Percentiles rank a stretch among this genome's conserved stretches.
Evolutionary conservation across 2,888 invertebrate genomes (phyloP).

Genomic region (Mantis religiosa): DNA sequence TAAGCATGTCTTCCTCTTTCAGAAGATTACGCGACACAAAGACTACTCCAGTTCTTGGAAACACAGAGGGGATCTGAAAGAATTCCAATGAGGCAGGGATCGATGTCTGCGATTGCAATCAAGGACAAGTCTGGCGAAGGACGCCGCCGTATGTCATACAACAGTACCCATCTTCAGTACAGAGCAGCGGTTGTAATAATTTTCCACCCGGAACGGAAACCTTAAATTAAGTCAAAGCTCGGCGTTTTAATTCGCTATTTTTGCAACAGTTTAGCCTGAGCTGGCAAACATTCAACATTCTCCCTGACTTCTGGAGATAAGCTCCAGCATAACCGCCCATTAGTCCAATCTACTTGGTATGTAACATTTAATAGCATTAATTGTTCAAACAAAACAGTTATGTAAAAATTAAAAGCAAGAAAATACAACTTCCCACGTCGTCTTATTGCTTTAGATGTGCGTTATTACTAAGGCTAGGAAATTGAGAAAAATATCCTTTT

Average conservation of each 20-base stretch:
- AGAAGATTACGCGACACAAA: not conserved
- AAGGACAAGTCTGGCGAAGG: not conserved
- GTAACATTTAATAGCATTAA: too few species aligned
- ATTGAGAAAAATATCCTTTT: too few species aligned
- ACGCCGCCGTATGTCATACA: not conserved
- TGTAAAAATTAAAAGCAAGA: too few species aligned
- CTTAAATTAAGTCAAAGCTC: not conserved
- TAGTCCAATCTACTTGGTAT: not conserved
- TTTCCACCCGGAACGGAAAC: not conserved
- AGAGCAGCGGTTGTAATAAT: not conserved
- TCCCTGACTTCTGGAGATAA: not conserved
- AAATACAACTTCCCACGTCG: too few species aligned
- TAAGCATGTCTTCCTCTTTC: not conserved
- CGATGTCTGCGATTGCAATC: not conserved
- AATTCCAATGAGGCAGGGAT: not conserved
- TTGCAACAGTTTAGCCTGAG: not conserved
- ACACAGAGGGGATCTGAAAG: not conserved
- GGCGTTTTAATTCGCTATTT: not conserved
- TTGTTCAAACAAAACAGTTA: too few species aligned
- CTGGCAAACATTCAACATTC: not conserved
- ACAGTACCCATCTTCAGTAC: not conserved
- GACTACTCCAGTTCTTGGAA: not conserved
- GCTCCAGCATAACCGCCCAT: not conserved
- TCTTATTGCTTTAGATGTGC: too few species aligned
- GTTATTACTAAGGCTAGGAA: too few species aligned